Evolutionary conservation across 2,888 invertebrate genomes (phyloP).

Genomic region (Elgonia sp.): DNA sequence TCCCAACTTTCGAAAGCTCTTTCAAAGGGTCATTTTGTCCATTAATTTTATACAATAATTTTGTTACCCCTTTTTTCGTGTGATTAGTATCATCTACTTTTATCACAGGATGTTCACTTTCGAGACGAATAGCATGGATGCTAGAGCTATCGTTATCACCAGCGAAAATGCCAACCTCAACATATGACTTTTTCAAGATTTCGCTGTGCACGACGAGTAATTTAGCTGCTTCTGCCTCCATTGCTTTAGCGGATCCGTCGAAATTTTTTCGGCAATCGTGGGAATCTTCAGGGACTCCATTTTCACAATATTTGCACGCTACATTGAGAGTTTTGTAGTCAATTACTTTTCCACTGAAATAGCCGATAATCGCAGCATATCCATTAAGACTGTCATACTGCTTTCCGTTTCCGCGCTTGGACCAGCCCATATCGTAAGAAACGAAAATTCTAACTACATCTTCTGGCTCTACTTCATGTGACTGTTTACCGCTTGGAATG

Average conservation of each 20-base stretch:
- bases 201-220: slow-evolving; percentile 73
- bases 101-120: slow-evolving; percentile 38
- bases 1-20: slow-evolving; percentile 46
- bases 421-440: slow-evolving; percentile 81
- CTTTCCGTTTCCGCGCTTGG: slow-evolving; percentile 77
- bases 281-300: slow-evolving; percentile 68
- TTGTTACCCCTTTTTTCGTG: slow-evolving; percentile 51
- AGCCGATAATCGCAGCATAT: slow-evolving; percentile 78
- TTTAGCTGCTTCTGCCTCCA: slow-evolving; percentile 79
- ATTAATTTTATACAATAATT: slow-evolving; percentile 42
- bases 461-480: slow-evolving; percentile 1
- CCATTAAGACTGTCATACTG: slow-evolving; percentile 79
- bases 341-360: slow-evolving; percentile 76
- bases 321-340: slow-evolving; percentile 76
- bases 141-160: slow-evolving; percentile 79
- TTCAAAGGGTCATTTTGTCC: slow-evolving; percentile 38
- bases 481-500: slow-evolving; percentile 42
- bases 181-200: slow-evolving; percentile 72
- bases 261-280: slow-evolving; percentile 81
- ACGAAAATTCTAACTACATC: slow-evolving; percentile 77
- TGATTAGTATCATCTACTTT: slow-evolving; percentile 59
- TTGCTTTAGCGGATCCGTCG: slow-evolving; percentile 80
- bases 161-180: slow-evolving; percentile 77
- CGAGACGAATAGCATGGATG: slow-evolving; percentile 75
- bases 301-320: slow-evolving; percentile 77